Evolutionary conservation across 2,888 invertebrate species (phyloP).

Genomic region (Phengaris arion): DNA sequence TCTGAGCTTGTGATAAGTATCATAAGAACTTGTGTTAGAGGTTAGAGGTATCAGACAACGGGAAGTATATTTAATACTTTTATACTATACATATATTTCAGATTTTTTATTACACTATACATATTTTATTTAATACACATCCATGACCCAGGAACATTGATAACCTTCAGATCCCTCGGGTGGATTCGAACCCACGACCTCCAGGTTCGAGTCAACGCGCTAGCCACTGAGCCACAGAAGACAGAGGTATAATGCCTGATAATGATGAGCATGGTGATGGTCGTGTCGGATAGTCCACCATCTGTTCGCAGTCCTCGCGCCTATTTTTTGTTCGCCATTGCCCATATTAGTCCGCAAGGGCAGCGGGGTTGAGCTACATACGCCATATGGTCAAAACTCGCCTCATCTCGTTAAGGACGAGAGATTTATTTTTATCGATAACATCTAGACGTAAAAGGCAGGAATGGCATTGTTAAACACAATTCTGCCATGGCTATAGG

Average conservation of each 20-base stretch:
- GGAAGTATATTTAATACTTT: too few species aligned
- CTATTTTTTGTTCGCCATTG: neutral
- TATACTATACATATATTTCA: too few species aligned
- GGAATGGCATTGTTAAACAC: neutral
- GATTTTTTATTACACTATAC: too few species aligned
- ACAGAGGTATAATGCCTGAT: neutral
- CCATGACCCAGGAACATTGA: too few species aligned
- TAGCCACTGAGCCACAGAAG: too few species aligned
- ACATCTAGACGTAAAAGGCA: neutral
- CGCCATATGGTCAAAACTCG: slow-evolving; percentile 26
- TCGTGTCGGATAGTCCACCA: neutral
- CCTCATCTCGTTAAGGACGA: slow-evolving; percentile 12
- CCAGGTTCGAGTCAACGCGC: too few species aligned
- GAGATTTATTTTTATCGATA: neutral
- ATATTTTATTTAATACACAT: too few species aligned
- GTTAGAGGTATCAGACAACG: too few species aligned
- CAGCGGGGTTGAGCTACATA: slow-evolving; percentile 14
- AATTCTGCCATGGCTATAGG: neutral
- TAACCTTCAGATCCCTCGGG: too few species aligned
- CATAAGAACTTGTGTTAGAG: too few species aligned
- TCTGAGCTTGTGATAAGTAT: too few species aligned
- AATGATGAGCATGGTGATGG: slow-evolving; percentile 1
- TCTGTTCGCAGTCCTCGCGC: slow-evolving; percentile 26
- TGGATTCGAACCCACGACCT: too few species aligned
- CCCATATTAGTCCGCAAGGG: slow-evolving; percentile 24